These are phyloP conservation scores for Muscina levida DNA, from an alignment of 2,888 invertebrate genomes.

Conservation along the genomic window DNA sequence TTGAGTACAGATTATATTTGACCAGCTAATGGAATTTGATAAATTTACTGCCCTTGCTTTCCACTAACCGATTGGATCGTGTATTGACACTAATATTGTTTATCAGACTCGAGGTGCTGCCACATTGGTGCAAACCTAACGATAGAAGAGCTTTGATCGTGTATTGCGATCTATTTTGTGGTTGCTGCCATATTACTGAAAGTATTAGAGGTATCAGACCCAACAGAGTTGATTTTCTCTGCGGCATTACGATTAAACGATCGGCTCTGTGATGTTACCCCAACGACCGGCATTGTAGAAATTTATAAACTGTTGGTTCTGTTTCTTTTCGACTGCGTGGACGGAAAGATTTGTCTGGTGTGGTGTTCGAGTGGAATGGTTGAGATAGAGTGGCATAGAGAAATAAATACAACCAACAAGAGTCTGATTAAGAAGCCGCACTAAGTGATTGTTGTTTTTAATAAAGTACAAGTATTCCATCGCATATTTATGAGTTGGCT, in stretches of 20 bases:
- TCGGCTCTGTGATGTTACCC: constrained; percentile 12
- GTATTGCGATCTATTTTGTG: too few species aligned
- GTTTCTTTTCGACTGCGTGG: constrained; percentile 67
- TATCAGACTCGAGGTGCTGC: too few species aligned
- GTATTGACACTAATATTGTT: too few species aligned
- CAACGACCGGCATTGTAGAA: constrained; percentile 47
- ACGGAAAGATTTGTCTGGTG: constrained; percentile 64
- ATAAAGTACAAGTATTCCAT: neutral
- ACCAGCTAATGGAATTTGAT: too few species aligned
- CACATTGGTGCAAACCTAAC: too few species aligned
- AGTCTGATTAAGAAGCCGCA: neutral
- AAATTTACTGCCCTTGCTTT: too few species aligned
- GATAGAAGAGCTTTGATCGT: too few species aligned
- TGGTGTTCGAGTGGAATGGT: constrained; percentile 36
- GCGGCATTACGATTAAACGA: neutral
- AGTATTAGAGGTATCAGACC: too few species aligned
- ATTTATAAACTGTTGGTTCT: constrained; percentile 58
- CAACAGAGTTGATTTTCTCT: constrained; percentile 16
- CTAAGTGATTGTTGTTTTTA: neutral
- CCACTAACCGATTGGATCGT: too few species aligned
- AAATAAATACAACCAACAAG: neutral
- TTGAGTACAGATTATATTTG: too few species aligned
- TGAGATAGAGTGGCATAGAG: neutral
- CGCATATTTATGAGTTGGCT: too few species aligned
- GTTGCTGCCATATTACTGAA: too few species aligned